Evolutionary conservation across 2,888 invertebrate genomes (phyloP).

Genomic region (Caenorhabditis sp.): DNA sequence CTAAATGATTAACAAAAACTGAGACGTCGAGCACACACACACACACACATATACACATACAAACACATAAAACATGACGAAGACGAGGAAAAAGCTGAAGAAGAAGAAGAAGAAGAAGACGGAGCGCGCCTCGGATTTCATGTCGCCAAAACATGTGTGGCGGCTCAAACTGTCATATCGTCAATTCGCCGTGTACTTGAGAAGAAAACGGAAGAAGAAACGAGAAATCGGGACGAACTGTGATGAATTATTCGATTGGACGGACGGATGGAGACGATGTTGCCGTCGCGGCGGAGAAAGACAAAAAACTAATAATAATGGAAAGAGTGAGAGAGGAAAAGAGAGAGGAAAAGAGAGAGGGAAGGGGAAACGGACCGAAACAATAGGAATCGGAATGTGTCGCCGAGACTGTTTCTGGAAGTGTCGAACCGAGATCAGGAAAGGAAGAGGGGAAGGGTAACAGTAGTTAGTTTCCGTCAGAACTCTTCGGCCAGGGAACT

Average conservation of each 20-base stretch:
- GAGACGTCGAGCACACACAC: conserved; percentile 1
- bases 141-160: conserved; percentile 46
- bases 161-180: conserved; percentile 3
- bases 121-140: conserved; percentile 46
- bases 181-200: conserved; percentile 12
- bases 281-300: not conserved
- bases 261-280: not conserved
- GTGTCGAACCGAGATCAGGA: too few species aligned
- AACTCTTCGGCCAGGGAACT: too few species aligned
- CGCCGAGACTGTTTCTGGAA: not conserved
- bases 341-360: conserved; percentile 18
- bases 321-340: conserved; percentile 16
- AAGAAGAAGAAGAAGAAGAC: conserved; percentile 20
- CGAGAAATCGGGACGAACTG: too few species aligned
- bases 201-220: too few species aligned
- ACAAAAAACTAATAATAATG: conserved; percentile 39
- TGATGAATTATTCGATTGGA: conserved; percentile 7
- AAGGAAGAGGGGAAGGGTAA: not conserved
- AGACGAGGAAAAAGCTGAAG: conserved; percentile 21
- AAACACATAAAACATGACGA: conserved; percentile 49
- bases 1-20: conserved; percentile 52
- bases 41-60: conserved; percentile 22
- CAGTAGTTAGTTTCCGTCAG: too few species aligned
- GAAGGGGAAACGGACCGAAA: conserved; percentile 36
- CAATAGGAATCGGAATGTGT: conserved; percentile 9